These are phyloP conservation scores for Rhombomys opimus DNA, from an alignment of 2,113 vertebrate species.

Conservation along the genomic window DNA sequence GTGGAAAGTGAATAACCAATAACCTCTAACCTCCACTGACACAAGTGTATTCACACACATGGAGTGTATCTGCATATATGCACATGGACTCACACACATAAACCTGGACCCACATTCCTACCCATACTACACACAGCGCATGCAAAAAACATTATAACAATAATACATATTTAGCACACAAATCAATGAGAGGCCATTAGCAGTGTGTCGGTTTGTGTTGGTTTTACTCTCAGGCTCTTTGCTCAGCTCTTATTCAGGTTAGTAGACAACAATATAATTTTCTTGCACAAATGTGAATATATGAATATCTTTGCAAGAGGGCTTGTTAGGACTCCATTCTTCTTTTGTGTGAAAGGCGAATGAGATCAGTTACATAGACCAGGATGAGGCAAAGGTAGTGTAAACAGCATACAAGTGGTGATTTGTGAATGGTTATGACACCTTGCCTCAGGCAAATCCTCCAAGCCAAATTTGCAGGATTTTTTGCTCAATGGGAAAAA, in stretches of 20 bases:
- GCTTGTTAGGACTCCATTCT: neutral
- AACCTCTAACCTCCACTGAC: neutral
- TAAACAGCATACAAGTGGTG: slow-evolving; percentile 57
- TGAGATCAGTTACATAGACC: neutral
- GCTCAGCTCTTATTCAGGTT: neutral
- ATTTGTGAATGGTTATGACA: slow-evolving; percentile 60
- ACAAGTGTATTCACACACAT: neutral
- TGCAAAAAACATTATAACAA: neutral
- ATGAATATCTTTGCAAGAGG: neutral
- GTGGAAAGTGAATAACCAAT: too few species aligned
- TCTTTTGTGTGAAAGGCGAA: slow-evolving; percentile 31
- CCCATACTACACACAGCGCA: neutral
- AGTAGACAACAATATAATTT: neutral
- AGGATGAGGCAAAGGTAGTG: slow-evolving; percentile 32
- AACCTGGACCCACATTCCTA: neutral
- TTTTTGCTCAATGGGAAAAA: slow-evolving; percentile 67
- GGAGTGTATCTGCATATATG: neutral
- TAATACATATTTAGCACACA: accelerated
- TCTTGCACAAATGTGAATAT: neutral
- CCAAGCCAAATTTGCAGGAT: slow-evolving; percentile 42
- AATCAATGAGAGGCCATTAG: neutral
- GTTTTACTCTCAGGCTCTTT: neutral
- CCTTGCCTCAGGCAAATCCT: slow-evolving; percentile 71
- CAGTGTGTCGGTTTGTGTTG: neutral
- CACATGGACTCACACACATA: neutral